Evolutionary conservation across 2,113 vertebrate species (phyloP).

Genomic region (Pithys albifrons): DNA sequence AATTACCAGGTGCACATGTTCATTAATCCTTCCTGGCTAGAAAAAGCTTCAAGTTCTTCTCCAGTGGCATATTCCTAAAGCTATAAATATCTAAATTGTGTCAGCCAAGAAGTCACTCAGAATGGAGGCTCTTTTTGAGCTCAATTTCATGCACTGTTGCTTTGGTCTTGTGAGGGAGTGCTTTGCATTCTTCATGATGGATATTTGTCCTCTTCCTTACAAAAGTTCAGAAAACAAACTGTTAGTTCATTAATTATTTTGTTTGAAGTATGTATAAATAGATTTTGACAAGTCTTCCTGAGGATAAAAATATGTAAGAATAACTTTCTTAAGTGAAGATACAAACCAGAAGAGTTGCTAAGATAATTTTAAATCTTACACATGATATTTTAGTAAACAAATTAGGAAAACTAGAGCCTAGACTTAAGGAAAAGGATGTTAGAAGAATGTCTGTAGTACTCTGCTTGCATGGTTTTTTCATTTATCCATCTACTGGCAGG

Average conservation of each 20-base stretch:
- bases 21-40: slow-evolving; percentile 83
- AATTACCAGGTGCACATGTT: slow-evolving; percentile 85
- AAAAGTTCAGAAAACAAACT: slow-evolving; percentile 71
- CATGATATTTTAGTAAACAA: background rate
- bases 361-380: background rate
- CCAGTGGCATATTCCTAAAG: slow-evolving; percentile 81
- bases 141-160: slow-evolving; percentile 85
- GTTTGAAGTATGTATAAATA: background rate
- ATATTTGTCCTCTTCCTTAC: slow-evolving; percentile 53
- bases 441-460: background rate
- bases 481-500: background rate
- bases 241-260: slow-evolving; percentile 31
- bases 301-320: background rate
- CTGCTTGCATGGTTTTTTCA: background rate
- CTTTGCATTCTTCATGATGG: slow-evolving; percentile 69
- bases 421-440: background rate
- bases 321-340: background rate
- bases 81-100: slow-evolving; percentile 87
- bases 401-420: background rate
- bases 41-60: slow-evolving; percentile 81
- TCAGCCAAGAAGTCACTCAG: slow-evolving; percentile 80
- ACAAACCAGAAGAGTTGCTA: background rate
- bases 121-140: slow-evolving; percentile 80
- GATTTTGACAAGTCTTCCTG: background rate
- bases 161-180: slow-evolving; percentile 73